Conservation (phyloP, 1,140 invertebrate genomes). For the Heliconius nattereri region DNA sequence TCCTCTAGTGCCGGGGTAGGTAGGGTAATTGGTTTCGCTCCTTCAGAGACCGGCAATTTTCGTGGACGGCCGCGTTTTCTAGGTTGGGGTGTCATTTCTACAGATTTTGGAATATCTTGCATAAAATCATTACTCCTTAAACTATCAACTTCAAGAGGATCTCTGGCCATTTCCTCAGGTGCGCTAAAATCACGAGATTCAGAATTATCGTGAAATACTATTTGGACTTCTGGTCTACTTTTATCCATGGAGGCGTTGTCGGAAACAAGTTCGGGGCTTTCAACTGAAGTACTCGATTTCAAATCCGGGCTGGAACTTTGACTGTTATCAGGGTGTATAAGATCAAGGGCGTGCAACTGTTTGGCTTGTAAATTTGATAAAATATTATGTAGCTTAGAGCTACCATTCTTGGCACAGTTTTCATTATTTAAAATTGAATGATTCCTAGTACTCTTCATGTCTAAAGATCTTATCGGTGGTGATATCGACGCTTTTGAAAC, state of each 20-base stretch:
- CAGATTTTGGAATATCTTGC: constrained; percentile 52
- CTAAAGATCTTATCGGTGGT: constrained; percentile 53
- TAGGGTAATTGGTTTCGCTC: constrained; percentile 53
- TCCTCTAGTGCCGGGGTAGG: constrained; percentile 74
- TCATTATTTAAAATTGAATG: constrained; percentile 72
- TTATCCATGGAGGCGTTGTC: constrained; percentile 57
- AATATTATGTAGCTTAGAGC: constrained; percentile 77
- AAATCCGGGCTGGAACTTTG: constrained; percentile 60
- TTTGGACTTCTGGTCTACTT: constrained; percentile 62
- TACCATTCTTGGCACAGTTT: constrained; percentile 77
- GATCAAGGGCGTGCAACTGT: constrained; percentile 64
- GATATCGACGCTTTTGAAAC: constrained; percentile 51
- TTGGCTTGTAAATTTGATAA: constrained; percentile 73
- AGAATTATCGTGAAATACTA: constrained; percentile 75
- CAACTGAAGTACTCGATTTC: constrained; percentile 72
- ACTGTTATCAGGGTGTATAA: constrained; percentile 61
- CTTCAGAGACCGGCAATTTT: constrained; percentile 71
- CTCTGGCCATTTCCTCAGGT: constrained; percentile 70
- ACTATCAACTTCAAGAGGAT: constrained; percentile 73
- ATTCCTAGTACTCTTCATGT: constrained; percentile 58
- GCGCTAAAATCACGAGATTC: constrained; percentile 69
- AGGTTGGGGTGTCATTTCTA: constrained; percentile 68
- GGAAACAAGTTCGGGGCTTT: constrained; percentile 57
- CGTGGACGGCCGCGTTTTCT: constrained; percentile 78
- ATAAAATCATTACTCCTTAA: constrained; percentile 48